A percentile compares a stretch with the other conserved stretches of the same genome.
phyloP scores from a whole-genome alignment of 2,113 vertebrate species.

The Silurus meridionalis region DNA sequence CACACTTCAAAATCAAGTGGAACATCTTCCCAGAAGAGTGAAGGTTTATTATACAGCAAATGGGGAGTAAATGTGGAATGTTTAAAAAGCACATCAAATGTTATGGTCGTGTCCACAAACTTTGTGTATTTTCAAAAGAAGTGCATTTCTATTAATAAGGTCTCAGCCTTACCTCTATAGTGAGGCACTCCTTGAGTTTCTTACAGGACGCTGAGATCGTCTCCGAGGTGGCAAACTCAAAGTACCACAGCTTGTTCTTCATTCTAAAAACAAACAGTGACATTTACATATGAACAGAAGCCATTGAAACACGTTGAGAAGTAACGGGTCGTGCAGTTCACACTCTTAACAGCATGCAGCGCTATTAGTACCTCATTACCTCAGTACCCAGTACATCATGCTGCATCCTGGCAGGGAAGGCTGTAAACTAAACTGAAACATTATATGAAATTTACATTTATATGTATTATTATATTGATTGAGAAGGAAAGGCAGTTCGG shows the following conservation, averaged over 20 bases:
- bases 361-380: too few relatives aligned
- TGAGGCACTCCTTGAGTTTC: slow-evolving; percentile 79
- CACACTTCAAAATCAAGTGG: too few relatives aligned
- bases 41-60: too few relatives aligned
- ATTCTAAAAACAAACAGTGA: slow-evolving; percentile 62
- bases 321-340: background rate
- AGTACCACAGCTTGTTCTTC: slow-evolving; percentile 95
- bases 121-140: background rate
- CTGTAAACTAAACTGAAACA: background rate
- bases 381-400: background rate
- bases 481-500: background rate
- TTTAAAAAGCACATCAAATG: too few relatives aligned
- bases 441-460: too few relatives aligned
- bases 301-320: background rate
- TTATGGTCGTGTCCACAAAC: too few relatives aligned
- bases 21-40: too few relatives aligned
- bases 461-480: too few relatives aligned
- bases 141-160: background rate
- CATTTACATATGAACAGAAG: slow-evolving; percentile 24
- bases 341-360: background rate
- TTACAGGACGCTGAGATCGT: slow-evolving; percentile 90
- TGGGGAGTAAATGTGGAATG: too few relatives aligned
- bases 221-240: slow-evolving; percentile 91
- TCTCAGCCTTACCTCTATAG: slow-evolving; percentile 75
- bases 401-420: background rate